These are phyloP conservation scores for Porites rus DNA, from an alignment of 92 coral and sea anemone genomes.

Conservation along the genomic window DNA sequence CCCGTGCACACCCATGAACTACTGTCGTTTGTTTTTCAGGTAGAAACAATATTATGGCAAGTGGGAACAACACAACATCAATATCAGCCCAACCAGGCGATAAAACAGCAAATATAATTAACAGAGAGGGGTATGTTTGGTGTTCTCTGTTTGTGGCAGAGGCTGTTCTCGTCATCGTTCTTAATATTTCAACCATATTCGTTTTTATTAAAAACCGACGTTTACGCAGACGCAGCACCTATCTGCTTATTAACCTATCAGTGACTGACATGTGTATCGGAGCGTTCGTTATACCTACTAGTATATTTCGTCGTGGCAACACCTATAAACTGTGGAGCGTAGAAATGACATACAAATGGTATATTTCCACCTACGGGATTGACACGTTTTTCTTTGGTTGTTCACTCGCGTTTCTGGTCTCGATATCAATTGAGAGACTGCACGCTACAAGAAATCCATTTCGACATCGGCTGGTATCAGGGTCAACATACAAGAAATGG, in stretches of 20 bases:
- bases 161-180: conserved; percentile 6
- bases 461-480: conserved; percentile 11
- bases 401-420: conserved; percentile 23
- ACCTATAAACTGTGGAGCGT: conserved; percentile 27
- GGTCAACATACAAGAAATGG: conserved; percentile 2
- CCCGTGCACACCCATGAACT: background rate
- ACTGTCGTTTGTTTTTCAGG: background rate
- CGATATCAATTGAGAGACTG: conserved; percentile 44
- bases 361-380: conserved; percentile 7
- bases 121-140: conserved; percentile 25
- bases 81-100: background rate
- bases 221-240: conserved; percentile 29
- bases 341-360: background rate
- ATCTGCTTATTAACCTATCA: conserved; percentile 34
- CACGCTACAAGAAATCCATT: conserved; percentile 32
- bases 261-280: conserved; percentile 30
- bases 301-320: conserved; percentile 9
- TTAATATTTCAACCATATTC: conserved; percentile 20
- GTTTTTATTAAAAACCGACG: conserved; percentile 7
- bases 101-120: background rate
- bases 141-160: conserved; percentile 21
- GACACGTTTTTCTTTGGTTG: conserved; percentile 21
- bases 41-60: background rate
- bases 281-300: conserved; percentile 22
- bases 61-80: background rate